A percentile compares a stretch with the other conserved stretches of the same genome.
Conservation (phyloP, 2,888 invertebrate genomes). For the Chironomus tentans region DNA sequence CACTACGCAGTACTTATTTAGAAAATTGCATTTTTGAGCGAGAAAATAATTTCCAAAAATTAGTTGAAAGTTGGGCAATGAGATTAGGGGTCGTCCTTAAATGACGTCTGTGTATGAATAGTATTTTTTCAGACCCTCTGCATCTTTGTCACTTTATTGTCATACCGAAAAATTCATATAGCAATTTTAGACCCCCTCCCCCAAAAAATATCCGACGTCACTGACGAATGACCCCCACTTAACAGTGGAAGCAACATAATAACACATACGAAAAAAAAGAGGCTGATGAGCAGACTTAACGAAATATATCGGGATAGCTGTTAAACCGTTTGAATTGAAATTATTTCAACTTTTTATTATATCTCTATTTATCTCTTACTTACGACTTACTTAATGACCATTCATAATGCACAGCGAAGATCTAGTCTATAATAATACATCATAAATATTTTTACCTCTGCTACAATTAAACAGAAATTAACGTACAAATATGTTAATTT, state of each 20-base stretch:
- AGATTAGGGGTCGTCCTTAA: background rate
- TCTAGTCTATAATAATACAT: too few species aligned
- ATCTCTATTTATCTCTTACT: background rate
- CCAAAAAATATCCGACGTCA: too few species aligned
- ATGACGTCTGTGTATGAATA: background rate
- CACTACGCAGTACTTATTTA: background rate
- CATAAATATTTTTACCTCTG: background rate
- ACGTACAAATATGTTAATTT: constrained; percentile 23
- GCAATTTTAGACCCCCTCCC: too few species aligned
- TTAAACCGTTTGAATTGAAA: background rate
- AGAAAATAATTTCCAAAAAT: background rate
- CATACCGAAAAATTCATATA: too few species aligned
- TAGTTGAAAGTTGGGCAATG: background rate
- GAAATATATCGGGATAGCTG: background rate
- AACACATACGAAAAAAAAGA: background rate
- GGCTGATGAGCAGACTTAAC: background rate
- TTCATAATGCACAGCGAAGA: background rate
- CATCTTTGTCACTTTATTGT: too few species aligned
- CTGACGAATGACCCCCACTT: too few species aligned
- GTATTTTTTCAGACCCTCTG: too few species aligned
- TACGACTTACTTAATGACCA: background rate
- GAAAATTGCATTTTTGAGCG: background rate
- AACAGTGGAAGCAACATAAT: too few species aligned
- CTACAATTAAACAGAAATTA: background rate
- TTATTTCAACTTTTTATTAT: background rate